phyloP scores from a whole-genome alignment of 37 sponge, comb jelly and placozoan genomes.

The Diacarnus erythraeanus region DNA sequence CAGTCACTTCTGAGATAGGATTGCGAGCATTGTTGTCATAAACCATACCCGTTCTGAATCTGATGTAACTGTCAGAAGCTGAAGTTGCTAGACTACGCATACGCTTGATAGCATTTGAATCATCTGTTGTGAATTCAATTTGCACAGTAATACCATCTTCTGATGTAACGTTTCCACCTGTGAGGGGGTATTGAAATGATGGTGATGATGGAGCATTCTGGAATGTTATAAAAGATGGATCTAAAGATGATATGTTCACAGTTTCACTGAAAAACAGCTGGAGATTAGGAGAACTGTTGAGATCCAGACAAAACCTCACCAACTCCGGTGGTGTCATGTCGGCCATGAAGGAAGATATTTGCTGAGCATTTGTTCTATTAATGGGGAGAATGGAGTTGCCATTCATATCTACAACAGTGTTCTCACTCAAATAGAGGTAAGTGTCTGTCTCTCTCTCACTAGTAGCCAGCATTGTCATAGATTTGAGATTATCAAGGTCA shows the following conservation, averaged over 20 bases:
- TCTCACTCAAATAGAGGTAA: conserved; percentile 40
- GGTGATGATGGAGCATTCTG: conserved; percentile 33
- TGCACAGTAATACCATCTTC: conserved; percentile 53
- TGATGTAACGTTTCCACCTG: conserved; percentile 79
- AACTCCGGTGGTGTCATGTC: conserved; percentile 76
- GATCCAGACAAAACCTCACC: conserved; percentile 68
- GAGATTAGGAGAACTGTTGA: conserved; percentile 52
- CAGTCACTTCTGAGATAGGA: conserved; percentile 39
- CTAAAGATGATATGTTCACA: conserved; percentile 75
- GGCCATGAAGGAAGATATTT: conserved; percentile 21
- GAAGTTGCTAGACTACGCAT: conserved; percentile 68
- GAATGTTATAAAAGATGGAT: conserved; percentile 49
- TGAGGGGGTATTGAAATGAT: conserved; percentile 36
- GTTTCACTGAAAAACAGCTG: conserved; percentile 87
- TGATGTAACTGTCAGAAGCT: conserved; percentile 52
- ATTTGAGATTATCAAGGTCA: conserved; percentile 81
- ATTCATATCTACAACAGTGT: conserved; percentile 75
- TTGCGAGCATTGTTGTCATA: conserved; percentile 74
- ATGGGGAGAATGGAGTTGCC: conserved; percentile 69
- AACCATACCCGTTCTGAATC: conserved; percentile 53
- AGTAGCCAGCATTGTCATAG: conserved; percentile 69
- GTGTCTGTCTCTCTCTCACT: conserved; percentile 55
- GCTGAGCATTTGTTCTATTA: conserved; percentile 23
- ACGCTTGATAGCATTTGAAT: conserved; percentile 75
- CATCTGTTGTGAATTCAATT: conserved; percentile 58